Evolutionary conservation across 2,888 invertebrate genomes (phyloP), one percentile per base, ranked within the genome.

Genomic region (Disparrhopalites patrizii): DNA sequence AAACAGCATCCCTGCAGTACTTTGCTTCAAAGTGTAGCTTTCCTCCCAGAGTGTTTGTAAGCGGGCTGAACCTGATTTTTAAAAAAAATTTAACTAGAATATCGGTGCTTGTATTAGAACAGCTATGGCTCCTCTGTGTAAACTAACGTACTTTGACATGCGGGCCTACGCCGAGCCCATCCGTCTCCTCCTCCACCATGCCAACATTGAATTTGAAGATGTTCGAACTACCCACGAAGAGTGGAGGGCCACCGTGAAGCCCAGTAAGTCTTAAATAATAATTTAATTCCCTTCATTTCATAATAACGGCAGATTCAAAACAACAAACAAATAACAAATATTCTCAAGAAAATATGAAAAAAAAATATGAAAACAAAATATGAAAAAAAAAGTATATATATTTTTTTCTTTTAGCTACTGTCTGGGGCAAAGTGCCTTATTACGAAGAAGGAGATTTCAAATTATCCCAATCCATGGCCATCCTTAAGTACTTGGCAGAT

Each of bases 351-450:
- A n/a, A n/a, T n/a, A n/a, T n/a, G n/a, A n/a, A n/a, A n/a, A n/a
- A n/a, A n/a, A n/a, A n/a, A 43, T 5, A 18, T 5, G n/a, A 43
- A 4, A 15, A 4, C 5, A 43, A 5, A 43, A 5, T 4, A 43
- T 10, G n/a, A 43, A 43, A 5, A 43, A n/a, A 4, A 10, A 20
- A 18, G 15, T 5, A 5, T 43, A 15, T 43, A 5, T 5, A 43
- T 5, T 10, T 43, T 5, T 18, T 36, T 36, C n/a, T 5, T 43
- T 43, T 43, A 43, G 43, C 5, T 10, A 43, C 18, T 2, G 38
- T 54, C 7, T 64, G 55, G 56, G 54, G 54, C 4, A 64, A 55
- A 43, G 2, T 64, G 13, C 64, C 64, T 38, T n/a, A 56, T 1
- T 23, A 56, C 18, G 56, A 64, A 43, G 56, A 56, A 28, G 55